Base-by-base conservation (phyloP, 2,797 vertebrate species). In the Sebastes goodei region DNA sequence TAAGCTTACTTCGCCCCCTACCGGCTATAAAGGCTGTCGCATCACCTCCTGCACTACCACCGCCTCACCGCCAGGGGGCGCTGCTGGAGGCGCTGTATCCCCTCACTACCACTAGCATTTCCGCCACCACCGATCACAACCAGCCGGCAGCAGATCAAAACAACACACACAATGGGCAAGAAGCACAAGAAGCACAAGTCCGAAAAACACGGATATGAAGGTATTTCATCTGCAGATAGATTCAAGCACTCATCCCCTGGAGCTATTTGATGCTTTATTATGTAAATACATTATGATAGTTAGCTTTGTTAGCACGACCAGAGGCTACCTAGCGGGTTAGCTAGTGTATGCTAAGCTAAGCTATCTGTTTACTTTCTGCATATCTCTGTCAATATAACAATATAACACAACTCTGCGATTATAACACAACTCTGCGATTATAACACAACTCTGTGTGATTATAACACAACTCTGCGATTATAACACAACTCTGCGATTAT, bases 151-250 rank as follows among this genome's bases (percentile, higher is more conserved):
- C 64, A 17, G 60, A 42, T 71, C 60, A 82, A 88, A 90, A 90
- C 30, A 42, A 42, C 0, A 89, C 85, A 93, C 93, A 96, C 93
- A 88, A 99, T 99, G 98, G 98, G 97, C 74, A 98, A 98, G 95
- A 99, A 99, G 81, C 98, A 99, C 91, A 99, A 99, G 93, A 98
- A 98, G 81, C 98, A 99, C 87, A 98, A 97, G 94, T 97, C 97
- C 69, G 98, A 98, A 46, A 98, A 97, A 87, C 97, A 97, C 81
- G 94, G 94, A 76, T 95, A 96, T 86, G 97, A 98, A 92, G 98
- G 98, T 97, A 95, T 92, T 90, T 87, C 0, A 21, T 0, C 1
- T 6, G 0, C 0, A 71, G 0, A 60, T 6, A 8, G 1, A 4
- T 9, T 9, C 0, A 10, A 2, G 4, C 2, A 23, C 20, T 4